Conservation (phyloP, 2,888 invertebrate species). For the Eupithecia abbreviata region DNA sequence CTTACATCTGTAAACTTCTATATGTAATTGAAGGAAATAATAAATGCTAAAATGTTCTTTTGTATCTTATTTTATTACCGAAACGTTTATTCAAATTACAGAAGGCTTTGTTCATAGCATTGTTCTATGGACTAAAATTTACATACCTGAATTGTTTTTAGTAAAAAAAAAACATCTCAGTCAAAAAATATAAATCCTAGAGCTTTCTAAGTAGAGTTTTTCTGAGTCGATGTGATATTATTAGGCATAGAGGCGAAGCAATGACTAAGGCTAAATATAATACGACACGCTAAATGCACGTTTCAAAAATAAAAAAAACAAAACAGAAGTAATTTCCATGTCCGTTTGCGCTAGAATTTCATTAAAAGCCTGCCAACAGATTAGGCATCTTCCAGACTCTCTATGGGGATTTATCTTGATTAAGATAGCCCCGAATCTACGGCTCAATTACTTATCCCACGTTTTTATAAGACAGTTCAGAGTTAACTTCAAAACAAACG, state of each 20-base stretch:
- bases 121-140: conserved; percentile 4
- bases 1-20: neutral
- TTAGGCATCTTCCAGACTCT: conserved; percentile 61
- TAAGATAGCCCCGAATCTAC: conserved; percentile 54
- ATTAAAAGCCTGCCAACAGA: conserved; percentile 57
- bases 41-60: neutral
- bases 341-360: conserved; percentile 45
- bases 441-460: conserved; percentile 48
- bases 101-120: conserved; percentile 3
- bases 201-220: conserved; percentile 30
- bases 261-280: conserved; percentile 23
- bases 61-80: conserved; percentile 2
- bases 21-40: neutral
- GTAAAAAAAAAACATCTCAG: conserved; percentile 26
- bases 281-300: conserved; percentile 9
- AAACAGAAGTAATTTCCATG: neutral
- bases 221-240: conserved; percentile 5
- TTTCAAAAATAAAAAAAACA: neutral
- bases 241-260: conserved; percentile 16
- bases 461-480: conserved; percentile 38
- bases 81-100: conserved; percentile 5
- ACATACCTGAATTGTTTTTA: neutral
- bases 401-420: conserved; percentile 42
- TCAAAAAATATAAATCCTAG: conserved; percentile 35
- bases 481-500: conserved; percentile 5